A percentile compares a stretch with the other conserved stretches of the same genome.
These are phyloP conservation scores for Drosophila formosana DNA, from an alignment of 2,888 invertebrate species.

Conservation along the genomic window DNA sequence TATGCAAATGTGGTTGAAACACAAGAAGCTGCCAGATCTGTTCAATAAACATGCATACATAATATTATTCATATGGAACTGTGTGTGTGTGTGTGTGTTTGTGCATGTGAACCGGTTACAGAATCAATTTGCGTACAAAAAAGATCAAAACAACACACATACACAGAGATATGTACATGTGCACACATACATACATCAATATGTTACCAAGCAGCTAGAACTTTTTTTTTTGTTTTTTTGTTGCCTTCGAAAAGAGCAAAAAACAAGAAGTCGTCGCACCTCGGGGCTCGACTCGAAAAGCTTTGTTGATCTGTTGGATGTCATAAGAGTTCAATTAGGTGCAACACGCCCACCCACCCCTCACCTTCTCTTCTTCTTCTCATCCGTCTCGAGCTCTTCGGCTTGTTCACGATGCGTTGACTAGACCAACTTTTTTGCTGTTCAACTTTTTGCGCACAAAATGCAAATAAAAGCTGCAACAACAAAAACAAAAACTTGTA, in stretches of 20 bases:
- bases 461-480: constrained; percentile 37
- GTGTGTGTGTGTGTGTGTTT: constrained; percentile 6
- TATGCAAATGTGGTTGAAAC: constrained; percentile 7
- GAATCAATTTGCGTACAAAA: constrained; percentile 60
- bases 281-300: constrained; percentile 28
- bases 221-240: constrained; percentile 11
- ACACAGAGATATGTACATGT: constrained; percentile 8
- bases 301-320: constrained; percentile 56
- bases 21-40: constrained; percentile 42
- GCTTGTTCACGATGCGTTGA: constrained; percentile 6
- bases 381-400: not conserved
- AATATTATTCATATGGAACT: constrained; percentile 12
- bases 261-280: constrained; percentile 34
- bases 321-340: constrained; percentile 74
- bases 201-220: constrained; percentile 50
- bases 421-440: constrained; percentile 16
- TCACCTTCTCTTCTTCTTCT: not conserved
- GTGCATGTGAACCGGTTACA: constrained; percentile 62
- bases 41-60: constrained; percentile 41
- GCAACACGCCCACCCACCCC: constrained; percentile 36
- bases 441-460: constrained; percentile 42
- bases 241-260: not conserved
- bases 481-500: constrained; percentile 9
- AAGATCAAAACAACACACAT: constrained; percentile 25
- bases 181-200: constrained; percentile 26